Percentiles rank a stretch among this genome's conserved stretches.
phyloP scores from a whole-genome alignment of 2,113 vertebrate species.

The Paradoxurus hermaphroditus region DNA sequence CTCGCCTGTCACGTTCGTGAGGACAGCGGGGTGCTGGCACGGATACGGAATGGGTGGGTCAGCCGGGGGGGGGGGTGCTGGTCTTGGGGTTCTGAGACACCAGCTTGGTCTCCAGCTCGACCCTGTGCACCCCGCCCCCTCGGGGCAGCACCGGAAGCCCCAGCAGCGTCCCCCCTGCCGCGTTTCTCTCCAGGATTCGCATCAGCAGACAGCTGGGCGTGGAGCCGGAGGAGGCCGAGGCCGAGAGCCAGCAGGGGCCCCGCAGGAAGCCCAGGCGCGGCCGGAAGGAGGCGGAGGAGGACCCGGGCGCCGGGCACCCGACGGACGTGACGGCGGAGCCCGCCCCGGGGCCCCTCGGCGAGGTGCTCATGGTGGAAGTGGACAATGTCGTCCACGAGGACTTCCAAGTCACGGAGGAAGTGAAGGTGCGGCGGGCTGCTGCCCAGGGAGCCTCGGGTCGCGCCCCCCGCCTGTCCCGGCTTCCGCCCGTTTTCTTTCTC shows the following conservation, averaged over 20 bases:
- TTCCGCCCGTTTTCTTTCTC: background rate
- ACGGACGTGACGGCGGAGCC: constrained; percentile 79
- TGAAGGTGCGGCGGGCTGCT: constrained; percentile 87
- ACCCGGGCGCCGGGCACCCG: constrained; percentile 75
- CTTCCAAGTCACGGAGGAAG: constrained; percentile 96
- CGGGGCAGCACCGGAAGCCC: rapidly evolving
- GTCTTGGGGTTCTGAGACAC: background rate
- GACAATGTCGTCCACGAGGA: constrained; percentile 95
- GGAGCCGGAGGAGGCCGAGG: constrained; percentile 86
- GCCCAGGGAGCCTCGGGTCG: too few relatives aligned
- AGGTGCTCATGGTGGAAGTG: constrained; percentile 97
- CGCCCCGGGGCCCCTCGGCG: constrained; percentile 36
- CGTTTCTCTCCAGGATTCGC: constrained; percentile 85
- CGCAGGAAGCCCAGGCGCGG: constrained; percentile 85
- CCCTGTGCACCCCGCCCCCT: background rate
- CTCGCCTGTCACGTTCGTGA: rapidly evolving
- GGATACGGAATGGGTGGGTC: background rate
- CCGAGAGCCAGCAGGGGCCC: constrained; percentile 82
- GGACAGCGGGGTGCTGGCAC: rapidly evolving
- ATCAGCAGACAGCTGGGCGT: constrained; percentile 91
- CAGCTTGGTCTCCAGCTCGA: background rate
- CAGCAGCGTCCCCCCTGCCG: background rate
- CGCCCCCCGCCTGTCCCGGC: too few relatives aligned
- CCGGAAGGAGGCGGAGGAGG: constrained; percentile 82
- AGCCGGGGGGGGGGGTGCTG: background rate